These are phyloP conservation scores for Grus americana DNA, from an alignment of 2,113 vertebrate species.

Conservation along the genomic window DNA sequence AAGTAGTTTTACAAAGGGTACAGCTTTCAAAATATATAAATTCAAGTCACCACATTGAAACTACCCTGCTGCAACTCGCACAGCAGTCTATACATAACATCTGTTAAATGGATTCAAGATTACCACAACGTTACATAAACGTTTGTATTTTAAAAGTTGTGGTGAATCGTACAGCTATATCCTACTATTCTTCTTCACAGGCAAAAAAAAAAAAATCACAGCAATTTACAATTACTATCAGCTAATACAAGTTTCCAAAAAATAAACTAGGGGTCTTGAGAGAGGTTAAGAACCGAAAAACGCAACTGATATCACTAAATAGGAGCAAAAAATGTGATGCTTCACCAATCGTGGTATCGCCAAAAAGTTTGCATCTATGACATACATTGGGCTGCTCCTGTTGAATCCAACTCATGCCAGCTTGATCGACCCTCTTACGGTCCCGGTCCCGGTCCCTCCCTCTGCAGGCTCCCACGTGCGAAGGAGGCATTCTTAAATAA, in stretches of 20 bases:
- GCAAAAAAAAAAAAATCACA: too few relatives aligned
- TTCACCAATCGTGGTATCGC: rapidly evolving
- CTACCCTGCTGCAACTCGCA: background rate
- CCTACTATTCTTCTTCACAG: background rate
- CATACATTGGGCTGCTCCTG: background rate
- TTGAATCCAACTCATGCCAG: background rate
- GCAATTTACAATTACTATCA: background rate
- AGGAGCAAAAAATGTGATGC: background rate
- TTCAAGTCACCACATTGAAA: background rate
- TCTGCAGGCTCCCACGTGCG: background rate
- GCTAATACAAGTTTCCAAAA: background rate
- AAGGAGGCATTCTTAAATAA: background rate
- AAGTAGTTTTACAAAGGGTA: background rate
- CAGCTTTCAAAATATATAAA: background rate
- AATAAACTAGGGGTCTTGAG: background rate
- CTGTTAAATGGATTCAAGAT: background rate
- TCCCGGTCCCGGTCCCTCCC: rapidly evolving
- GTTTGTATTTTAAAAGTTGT: background rate
- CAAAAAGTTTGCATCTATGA: background rate
- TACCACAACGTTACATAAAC: background rate
- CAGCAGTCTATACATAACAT: background rate
- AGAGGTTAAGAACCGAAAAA: background rate
- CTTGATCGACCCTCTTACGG: rapidly evolving
- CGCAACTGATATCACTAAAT: background rate
- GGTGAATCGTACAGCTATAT: background rate